Evolutionary conservation across 2,797 vertebrate species (phyloP).

Genomic region (Rhabdophis nuchalis): DNA sequence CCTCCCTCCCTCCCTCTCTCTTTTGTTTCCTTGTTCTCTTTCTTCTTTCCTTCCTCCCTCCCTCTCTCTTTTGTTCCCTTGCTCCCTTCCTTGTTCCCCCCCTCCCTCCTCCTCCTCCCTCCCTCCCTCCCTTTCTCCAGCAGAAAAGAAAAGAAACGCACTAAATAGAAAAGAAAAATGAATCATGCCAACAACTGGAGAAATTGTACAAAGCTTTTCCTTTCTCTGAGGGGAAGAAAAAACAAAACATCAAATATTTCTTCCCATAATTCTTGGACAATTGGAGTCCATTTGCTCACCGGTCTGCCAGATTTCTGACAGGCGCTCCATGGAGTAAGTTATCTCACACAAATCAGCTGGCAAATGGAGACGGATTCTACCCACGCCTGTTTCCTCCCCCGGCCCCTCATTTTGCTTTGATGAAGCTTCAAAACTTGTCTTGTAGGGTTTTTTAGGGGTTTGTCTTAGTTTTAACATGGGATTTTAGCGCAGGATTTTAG

Average conservation of each 20-base stretch:
- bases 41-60: too few species aligned
- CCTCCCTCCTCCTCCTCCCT: fast-evolving
- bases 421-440: background rate
- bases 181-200: background rate
- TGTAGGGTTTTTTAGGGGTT: too few species aligned
- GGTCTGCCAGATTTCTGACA: background rate
- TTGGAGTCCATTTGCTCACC: background rate
- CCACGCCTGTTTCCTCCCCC: background rate
- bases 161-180: background rate
- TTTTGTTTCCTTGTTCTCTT: too few species aligned
- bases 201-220: background rate
- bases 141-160: background rate
- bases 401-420: background rate
- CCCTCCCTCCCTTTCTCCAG: background rate
- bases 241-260: background rate
- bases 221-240: background rate
- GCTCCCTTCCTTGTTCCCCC: too few species aligned
- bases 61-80: too few species aligned
- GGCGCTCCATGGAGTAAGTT: background rate
- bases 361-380: background rate
- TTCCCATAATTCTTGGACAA: background rate
- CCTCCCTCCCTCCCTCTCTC: background rate
- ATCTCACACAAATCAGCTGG: background rate
- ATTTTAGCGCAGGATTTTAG: too few species aligned
- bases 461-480: too few species aligned